A percentile compares a stretch with the other conserved stretches of the same genome.
Conservation (phyloP, 2,113 vertebrate genomes). For the Bucco capensis region DNA sequence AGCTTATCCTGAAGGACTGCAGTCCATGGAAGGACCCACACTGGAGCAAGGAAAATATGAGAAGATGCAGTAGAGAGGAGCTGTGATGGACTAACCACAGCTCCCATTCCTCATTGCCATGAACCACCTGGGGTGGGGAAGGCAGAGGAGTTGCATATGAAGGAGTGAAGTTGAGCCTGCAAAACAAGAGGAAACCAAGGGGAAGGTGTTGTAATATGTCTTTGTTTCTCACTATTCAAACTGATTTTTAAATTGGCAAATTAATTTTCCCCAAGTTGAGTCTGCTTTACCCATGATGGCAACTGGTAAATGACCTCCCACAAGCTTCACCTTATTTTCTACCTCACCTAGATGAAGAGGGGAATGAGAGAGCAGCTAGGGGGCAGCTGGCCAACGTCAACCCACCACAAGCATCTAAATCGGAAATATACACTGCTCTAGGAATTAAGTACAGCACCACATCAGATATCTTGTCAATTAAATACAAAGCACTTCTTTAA, state of each 20-base stretch:
- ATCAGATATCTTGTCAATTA: background rate
- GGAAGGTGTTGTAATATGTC: background rate
- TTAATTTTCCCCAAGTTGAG: background rate
- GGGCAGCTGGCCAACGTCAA: background rate
- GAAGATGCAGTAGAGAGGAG: accelerated
- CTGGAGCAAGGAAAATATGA: accelerated
- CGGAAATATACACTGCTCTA: background rate
- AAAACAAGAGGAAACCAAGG: background rate
- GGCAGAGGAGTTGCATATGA: background rate
- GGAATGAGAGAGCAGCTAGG: background rate
- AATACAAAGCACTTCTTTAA: background rate
- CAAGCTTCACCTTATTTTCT: background rate
- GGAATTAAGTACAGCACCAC: background rate
- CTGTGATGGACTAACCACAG: background rate
- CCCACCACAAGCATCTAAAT: background rate
- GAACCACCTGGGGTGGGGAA: background rate
- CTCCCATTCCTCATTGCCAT: background rate
- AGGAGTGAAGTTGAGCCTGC: background rate
- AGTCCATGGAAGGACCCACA: background rate
- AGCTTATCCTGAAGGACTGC: background rate
- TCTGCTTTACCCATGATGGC: background rate
- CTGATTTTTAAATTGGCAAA: background rate
- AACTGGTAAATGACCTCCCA: background rate
- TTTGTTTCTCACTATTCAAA: background rate
- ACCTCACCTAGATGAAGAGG: background rate